phyloP scores from a whole-genome alignment of 2,797 vertebrate genomes.

The Luscinia megarhynchos region DNA sequence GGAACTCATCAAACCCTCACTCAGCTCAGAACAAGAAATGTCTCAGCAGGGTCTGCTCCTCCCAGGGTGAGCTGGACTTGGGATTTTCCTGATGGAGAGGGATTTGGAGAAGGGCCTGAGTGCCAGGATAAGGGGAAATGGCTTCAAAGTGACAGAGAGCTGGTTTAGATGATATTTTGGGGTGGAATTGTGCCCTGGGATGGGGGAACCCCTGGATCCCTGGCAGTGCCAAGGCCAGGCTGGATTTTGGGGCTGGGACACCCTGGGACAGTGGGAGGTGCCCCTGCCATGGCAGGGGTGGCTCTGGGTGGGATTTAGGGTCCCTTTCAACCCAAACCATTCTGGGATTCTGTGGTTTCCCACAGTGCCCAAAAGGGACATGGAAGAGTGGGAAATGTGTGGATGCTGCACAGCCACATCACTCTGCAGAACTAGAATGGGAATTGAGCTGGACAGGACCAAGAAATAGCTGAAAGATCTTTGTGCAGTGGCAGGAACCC shows the following conservation, averaged over 20 bases:
- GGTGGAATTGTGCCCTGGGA: fast-evolving
- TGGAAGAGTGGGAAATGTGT: fast-evolving
- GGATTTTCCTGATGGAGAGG: not conserved
- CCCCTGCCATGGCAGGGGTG: not conserved
- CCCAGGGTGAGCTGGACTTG: not conserved
- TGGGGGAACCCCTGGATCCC: not conserved
- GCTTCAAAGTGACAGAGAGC: not conserved
- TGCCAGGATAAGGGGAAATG: not conserved
- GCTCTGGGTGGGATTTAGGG: fast-evolving
- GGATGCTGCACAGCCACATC: not conserved
- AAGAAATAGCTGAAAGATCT: not conserved
- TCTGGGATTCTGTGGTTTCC: not conserved
- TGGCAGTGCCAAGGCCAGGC: not conserved
- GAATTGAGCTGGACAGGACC: not conserved
- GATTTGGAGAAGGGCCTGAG: not conserved
- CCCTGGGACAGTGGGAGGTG: not conserved
- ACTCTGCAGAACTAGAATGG: fast-evolving
- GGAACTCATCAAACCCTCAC: not conserved
- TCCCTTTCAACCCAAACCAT: not conserved
- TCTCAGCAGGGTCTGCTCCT: fast-evolving
- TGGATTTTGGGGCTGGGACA: not conserved
- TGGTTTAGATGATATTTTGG: not conserved
- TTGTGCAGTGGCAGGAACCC: not conserved
- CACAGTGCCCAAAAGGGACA: not conserved
- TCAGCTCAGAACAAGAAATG: not conserved